Percentiles rank a stretch among this genome's conserved stretches.
Conservation (phyloP, 2,888 invertebrate genomes). For the Salpingus planirostris region DNA sequence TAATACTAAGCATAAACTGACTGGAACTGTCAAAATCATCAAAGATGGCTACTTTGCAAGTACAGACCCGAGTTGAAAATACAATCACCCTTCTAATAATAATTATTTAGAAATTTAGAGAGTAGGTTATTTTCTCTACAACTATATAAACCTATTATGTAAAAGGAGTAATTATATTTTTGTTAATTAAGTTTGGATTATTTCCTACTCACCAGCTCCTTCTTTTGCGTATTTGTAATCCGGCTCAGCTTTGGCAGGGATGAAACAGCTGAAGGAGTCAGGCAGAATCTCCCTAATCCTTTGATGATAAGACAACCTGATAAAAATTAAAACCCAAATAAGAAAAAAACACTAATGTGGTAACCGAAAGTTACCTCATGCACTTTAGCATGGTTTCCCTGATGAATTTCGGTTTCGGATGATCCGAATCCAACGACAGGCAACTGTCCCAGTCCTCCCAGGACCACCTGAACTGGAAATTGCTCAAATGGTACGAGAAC, state of each 20-base stretch:
- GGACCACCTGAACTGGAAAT: constrained; percentile 98
- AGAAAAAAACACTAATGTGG: constrained; percentile 6
- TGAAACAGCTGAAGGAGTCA: constrained; percentile 70
- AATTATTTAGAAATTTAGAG: constrained; percentile 5
- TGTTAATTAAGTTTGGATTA: too few relatives aligned
- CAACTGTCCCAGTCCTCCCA: constrained; percentile 96
- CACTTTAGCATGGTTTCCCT: constrained; percentile 85
- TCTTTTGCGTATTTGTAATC: constrained; percentile 87
- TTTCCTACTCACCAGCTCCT: constrained; percentile 79
- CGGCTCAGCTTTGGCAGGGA: constrained; percentile 78
- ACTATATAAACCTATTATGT: too few relatives aligned
- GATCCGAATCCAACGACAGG: constrained; percentile 72
- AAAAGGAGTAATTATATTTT: too few relatives aligned
- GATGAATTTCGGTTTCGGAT: constrained; percentile 92
- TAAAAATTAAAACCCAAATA: too few relatives aligned
- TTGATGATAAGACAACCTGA: constrained; percentile 86
- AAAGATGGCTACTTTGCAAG: too few relatives aligned
- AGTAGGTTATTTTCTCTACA: background rate
- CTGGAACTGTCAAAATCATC: too few relatives aligned
- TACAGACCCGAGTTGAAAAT: constrained; percentile 1
- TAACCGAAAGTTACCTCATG: constrained; percentile 80
- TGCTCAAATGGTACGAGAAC: constrained; percentile 98
- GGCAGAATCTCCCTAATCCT: constrained; percentile 90
- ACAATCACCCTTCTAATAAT: too few relatives aligned
- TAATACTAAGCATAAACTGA: too few relatives aligned